Conservation (phyloP, 2,888 invertebrate genomes). For the Elegia similella region DNA sequence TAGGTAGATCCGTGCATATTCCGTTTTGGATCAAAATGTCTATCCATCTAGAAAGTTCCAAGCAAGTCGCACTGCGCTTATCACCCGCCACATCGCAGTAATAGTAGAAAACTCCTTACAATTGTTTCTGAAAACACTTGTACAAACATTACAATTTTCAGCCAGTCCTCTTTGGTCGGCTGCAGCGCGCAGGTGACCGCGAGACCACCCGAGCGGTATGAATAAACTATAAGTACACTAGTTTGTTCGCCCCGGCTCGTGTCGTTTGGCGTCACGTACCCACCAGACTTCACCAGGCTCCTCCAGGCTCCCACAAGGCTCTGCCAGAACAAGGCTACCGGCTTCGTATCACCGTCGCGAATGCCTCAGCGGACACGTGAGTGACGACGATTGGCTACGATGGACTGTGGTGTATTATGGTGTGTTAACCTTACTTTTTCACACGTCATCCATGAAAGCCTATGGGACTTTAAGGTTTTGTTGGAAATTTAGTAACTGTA, state of each 20-base stretch:
- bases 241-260: slow-evolving; percentile 83
- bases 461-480: background rate
- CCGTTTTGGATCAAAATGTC: too few relatives aligned
- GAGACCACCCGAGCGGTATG: slow-evolving; percentile 79
- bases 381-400: slow-evolving; percentile 37
- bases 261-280: slow-evolving; percentile 62
- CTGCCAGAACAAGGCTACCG: slow-evolving; percentile 8
- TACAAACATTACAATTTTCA: slow-evolving; percentile 62
- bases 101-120: slow-evolving; percentile 78
- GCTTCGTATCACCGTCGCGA: slow-evolving; percentile 22
- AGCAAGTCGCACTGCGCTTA: background rate
- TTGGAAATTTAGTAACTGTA: background rate
- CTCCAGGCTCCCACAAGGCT: slow-evolving; percentile 25
- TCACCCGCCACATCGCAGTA: slow-evolving; percentile 61
- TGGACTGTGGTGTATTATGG: background rate
- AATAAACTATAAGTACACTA: slow-evolving; percentile 73
- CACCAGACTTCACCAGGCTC: slow-evolving; percentile 26
- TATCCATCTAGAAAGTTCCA: background rate
- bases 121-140: slow-evolving; percentile 79
- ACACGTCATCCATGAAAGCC: background rate
- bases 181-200: slow-evolving; percentile 51
- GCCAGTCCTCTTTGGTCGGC: slow-evolving; percentile 49
- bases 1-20: too few relatives aligned
- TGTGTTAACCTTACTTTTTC: slow-evolving; percentile 8
- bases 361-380: slow-evolving; percentile 38